Evolutionary conservation across 2,888 invertebrate species (phyloP).

Genomic region (Mylabris sibirica): DNA sequence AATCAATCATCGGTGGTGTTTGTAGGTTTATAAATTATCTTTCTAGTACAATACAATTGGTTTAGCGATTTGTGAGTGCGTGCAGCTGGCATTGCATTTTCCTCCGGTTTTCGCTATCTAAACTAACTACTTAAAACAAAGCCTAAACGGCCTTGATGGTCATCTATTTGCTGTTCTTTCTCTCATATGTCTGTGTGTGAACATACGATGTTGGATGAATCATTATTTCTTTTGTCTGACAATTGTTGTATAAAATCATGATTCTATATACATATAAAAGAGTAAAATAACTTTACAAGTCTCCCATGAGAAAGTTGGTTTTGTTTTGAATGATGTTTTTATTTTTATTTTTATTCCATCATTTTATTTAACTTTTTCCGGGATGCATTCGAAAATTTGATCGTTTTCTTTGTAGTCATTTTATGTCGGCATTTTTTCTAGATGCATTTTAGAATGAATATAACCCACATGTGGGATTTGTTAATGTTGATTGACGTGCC

Average conservation of each 20-base stretch:
- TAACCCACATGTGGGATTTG: conserved; percentile 5
- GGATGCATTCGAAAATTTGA: conserved; percentile 9
- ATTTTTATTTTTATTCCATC: background rate
- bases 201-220: background rate
- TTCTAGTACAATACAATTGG: background rate
- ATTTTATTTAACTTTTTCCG: background rate
- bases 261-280: background rate
- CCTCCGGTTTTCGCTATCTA: background rate
- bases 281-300: background rate
- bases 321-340: background rate
- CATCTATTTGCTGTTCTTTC: conserved; percentile 31
- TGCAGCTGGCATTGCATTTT: background rate
- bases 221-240: conserved; percentile 5
- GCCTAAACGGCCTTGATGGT: conserved; percentile 37
- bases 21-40: background rate
- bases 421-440: background rate
- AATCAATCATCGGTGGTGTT: background rate
- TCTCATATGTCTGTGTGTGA: background rate
- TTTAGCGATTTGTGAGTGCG: no score
- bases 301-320: background rate
- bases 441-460: background rate
- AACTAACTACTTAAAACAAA: conserved; percentile 33
- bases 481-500: conserved; percentile 8
- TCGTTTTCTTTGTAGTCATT: background rate
- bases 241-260: background rate